Percentiles rank a stretch among this genome's conserved stretches.
Conservation (phyloP, 1,140 invertebrate species). For the Yoshiicerus persimilis region DNA sequence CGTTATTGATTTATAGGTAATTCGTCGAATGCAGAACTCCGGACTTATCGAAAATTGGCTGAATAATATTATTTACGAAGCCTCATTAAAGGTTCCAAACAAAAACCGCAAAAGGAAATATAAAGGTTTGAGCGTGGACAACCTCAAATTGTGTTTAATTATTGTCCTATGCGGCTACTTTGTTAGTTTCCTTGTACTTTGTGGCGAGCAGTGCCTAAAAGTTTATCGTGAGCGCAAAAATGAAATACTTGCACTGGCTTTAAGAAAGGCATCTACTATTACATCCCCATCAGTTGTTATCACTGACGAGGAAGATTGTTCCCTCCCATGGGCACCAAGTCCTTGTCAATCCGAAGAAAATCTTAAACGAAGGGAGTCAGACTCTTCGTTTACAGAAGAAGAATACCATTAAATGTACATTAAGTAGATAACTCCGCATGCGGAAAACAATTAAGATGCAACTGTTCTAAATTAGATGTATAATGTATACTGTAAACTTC, state of each 20-base stretch:
- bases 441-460: too few species aligned
- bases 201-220: neutral
- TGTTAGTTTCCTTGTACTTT: conserved; percentile 7
- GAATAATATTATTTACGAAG: conserved; percentile 35
- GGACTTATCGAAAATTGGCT: conserved; percentile 47
- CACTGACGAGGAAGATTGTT: neutral
- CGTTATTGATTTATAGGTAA: conserved; percentile 38
- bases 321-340: neutral
- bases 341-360: neutral
- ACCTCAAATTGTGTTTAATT: conserved; percentile 42
- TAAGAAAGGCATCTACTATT: neutral
- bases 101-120: conserved; percentile 1
- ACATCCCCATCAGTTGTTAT: neutral
- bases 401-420: neutral
- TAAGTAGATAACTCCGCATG: too few species aligned
- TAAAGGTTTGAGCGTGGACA: conserved; percentile 25
- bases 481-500: too few species aligned
- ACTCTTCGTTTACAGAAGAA: neutral
- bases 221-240: neutral
- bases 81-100: conserved; percentile 31
- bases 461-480: too few species aligned
- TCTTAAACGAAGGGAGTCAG: neutral
- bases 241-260: neutral
- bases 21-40: conserved; percentile 42
- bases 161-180: conserved; percentile 34